Conservation (phyloP, 1,140 invertebrate genomes). For the Hycleus phaleratus region DNA sequence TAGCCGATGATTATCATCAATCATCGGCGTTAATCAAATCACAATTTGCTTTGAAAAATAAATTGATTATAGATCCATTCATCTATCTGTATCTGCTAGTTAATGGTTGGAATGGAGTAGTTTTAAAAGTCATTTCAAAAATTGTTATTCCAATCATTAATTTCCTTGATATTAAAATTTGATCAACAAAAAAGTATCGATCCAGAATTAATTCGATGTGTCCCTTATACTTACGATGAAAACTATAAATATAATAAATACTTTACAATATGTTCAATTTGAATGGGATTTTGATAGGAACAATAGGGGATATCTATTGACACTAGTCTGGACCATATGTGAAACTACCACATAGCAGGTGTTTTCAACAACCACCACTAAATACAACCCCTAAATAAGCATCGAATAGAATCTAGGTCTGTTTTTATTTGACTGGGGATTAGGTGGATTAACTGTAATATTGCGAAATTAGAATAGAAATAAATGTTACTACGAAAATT, state of each 20-base stretch:
- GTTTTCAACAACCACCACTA: slow-evolving; percentile 3
- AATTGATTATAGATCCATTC: slow-evolving; percentile 11
- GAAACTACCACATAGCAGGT: slow-evolving; percentile 21
- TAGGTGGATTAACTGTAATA: slow-evolving; percentile 5
- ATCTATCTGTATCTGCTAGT: background rate
- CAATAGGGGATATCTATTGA: slow-evolving; percentile 15
- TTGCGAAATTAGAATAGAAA: too few relatives aligned
- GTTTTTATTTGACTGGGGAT: slow-evolving; percentile 7
- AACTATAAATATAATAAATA: slow-evolving; percentile 12
- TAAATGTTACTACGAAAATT: too few relatives aligned
- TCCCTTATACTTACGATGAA: too few relatives aligned
- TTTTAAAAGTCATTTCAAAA: slow-evolving; percentile 17
- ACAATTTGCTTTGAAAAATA: slow-evolving; percentile 9
- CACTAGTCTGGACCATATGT: slow-evolving; percentile 24
- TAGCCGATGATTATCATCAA: slow-evolving; percentile 10
- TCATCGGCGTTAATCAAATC: slow-evolving; percentile 11
- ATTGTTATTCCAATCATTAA: slow-evolving; percentile 8
- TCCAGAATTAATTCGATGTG: too few relatives aligned
- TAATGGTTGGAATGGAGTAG: slow-evolving; percentile 3
- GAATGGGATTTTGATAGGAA: slow-evolving; percentile 2
- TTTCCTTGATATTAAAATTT: background rate
- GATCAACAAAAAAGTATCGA: too few relatives aligned
- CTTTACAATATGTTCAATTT: slow-evolving; percentile 27
- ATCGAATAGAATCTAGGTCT: slow-evolving; percentile 4
- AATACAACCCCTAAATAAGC: slow-evolving; percentile 2